Base-by-base conservation (phyloP, 2,888 invertebrate genomes). In the Caenorhabditis sinica region DNA sequence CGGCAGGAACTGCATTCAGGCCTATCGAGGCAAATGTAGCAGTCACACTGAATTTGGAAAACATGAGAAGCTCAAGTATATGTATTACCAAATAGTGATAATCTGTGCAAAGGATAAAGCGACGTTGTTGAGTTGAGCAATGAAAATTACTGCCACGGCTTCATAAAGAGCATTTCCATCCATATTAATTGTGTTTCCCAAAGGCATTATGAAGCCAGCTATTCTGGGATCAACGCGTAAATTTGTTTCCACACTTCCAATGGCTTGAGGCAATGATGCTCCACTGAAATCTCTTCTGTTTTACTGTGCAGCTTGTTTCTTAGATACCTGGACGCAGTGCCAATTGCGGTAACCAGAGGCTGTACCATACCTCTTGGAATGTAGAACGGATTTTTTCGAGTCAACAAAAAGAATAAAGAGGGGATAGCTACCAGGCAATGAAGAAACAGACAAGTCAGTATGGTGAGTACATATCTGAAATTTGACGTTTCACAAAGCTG, bases 11-110 rank as follows among this genome's bases (percentile, higher is more conserved):
- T 71, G 97, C 97, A n/a, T 97, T 97, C 36, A 97, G 97, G 82
- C 98, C 97, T 93, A 98, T 97, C 91, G 97, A 97, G 0, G 98
- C 97, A 72, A 97, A 96, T 0, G 97, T 98, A 25, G 97, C 97
- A 11, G 97, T 97, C 90, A 96, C 96, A 94, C 97, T 97, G 49
- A n/a, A n/a, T n/a, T n/a, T n/a, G n/a, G n/a, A n/a, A n/a, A n/a
- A n/a, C n/a, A n/a, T n/a, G n/a, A n/a, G n/a, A n/a, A n/a, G n/a
- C n/a, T n/a, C n/a, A n/a, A n/a, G n/a, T n/a, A n/a, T n/a, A n/a
- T n/a, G n/a, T n/a, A n/a, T 25, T 45, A 96, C 96, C 96, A 95
- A 76, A 97, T 95, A 6, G 96, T 96, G 77, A 96, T 95, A 25
- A 96, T 94, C 93, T 96, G 96, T 4, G 96, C 96, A 85, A 96